Base-by-base conservation (phyloP, 2,113 vertebrate genomes). In the Atherinomorus stipes region DNA sequence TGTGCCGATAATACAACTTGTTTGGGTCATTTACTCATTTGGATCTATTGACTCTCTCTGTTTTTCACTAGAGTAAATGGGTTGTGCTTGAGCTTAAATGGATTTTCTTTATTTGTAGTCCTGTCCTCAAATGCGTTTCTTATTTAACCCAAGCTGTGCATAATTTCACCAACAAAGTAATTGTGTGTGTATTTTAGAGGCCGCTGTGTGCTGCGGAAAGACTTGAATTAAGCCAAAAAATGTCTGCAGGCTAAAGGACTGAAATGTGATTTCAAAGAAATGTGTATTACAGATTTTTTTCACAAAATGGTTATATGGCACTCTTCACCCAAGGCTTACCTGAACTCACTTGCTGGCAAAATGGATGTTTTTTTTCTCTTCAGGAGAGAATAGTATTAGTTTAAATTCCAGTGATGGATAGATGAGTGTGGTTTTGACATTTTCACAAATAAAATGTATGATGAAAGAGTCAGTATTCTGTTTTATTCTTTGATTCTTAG, bases 11-110 rank as follows among this genome's bases (percentile, higher is more conserved):
- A 83, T 53, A 40, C 53, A 61, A 78, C 85, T 72, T 63, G 22
- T 85, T 67, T 74, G 64, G 77, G 68, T 79, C 78, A 83, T 83
- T 83, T 72, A 74, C 64, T 58, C 54, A 28, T 58, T 72, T 76
- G 61, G 72, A 70, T 67, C 57, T 57, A 74, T 60, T 54, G 50
- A 76, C 50, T 15, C 23, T 1, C 7, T 8, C 23, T 5, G 51
- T 69, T 54, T 61, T 70, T 58, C 49, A 44, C 44, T 11, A 25
- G 26, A 66, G 38, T 40, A 64, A 77, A 58, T 45, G 1, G 59
- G 2, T 42, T 37, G 66, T 61, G 42, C 23, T 19, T 9, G 47
- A 52, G 18, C 77, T 1, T 37, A 18, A 47, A 31, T 56, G 7
- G 34, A 40, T 74, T 54, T 31, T 25, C 3, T 16, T 50, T 7